Evolutionary conservation across 1,140 invertebrate species (phyloP), one percentile per base, ranked within the genome.

Genomic region (Bombus breviceps): DNA sequence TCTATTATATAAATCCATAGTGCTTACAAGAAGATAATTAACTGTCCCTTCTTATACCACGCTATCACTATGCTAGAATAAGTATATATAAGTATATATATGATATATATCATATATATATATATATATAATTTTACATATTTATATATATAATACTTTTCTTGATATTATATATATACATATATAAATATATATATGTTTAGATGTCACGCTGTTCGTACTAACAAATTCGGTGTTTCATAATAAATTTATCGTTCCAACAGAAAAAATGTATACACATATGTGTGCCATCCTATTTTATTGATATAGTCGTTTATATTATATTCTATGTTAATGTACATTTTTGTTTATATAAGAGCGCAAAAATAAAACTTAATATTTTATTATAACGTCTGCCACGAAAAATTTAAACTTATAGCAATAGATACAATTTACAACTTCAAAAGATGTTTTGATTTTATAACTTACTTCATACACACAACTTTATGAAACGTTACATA

Each of bases 321-420:
- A 92, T 90, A 89, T 66, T 88, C 93, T 94, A 94, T 90, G 88
- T 94, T 94, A 94, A 93, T 94, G 93, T 94, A 94, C 93, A 94
- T 92, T 93, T 93, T 92, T 90, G 89, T 93, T 93, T 78, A 92
- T 91, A 90, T 91, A 91, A 92, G 91, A 93, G 92, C 90, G 91
- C 90, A 93, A 93, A 94, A 94, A 93, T 93, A 93, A 94, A 93
- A 94, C 84, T 92, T 92, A 88, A 92, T 93, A 90, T 92, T 91
- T 93, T 92, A 92, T 93, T 94, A 93, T 89, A 93, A 87, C 92
- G 88, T 64, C 22, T 81, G 85, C 71, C 85, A 88, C 64, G 76
- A 71, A 86, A 81, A 74, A 78, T 89, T 88, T 88, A 88, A 92
- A 93, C 92, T 94, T 94, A 94, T 92, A 90, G 81, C 88, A 92